A percentile compares a stretch with the other conserved stretches of the same genome.
phyloP scores from a whole-genome alignment of 1,140 invertebrate species.

The Callitettix versicolor region DNA sequence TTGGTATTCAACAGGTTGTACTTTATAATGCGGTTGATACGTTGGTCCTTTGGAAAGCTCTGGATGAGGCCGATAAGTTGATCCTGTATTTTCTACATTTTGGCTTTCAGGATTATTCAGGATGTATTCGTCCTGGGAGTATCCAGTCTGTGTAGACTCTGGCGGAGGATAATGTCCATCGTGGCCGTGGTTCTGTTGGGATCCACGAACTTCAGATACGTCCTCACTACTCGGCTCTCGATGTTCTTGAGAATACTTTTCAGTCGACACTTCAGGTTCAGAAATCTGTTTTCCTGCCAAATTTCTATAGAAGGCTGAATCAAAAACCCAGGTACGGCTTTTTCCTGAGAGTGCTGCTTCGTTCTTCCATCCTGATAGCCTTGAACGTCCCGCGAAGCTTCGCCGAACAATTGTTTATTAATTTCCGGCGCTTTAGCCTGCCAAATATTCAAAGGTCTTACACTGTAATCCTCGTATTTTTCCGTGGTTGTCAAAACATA shows the following conservation, averaged over 20 bases:
- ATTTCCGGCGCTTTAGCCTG: slow-evolving; percentile 5
- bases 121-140: background rate
- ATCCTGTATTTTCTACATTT: background rate
- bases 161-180: background rate
- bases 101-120: background rate
- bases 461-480: background rate
- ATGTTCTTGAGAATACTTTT: too few species aligned
- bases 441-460: background rate
- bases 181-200: background rate
- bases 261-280: too few species aligned
- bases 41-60: background rate
- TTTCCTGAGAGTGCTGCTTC: too few species aligned
- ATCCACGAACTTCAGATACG: background rate
- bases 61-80: background rate
- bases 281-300: too few species aligned
- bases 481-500: background rate
- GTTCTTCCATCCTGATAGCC: too few species aligned
- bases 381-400: background rate
- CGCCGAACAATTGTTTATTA: slow-evolving; percentile 2
- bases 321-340: too few species aligned
- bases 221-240: too few species aligned
- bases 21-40: background rate
- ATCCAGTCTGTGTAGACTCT: background rate
- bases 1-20: background rate
- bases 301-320: too few species aligned